A percentile compares a stretch with the other conserved stretches of the same genome.
phyloP scores from a whole-genome alignment of 2,797 vertebrate species.

The Dromococcyx pavoninus region DNA sequence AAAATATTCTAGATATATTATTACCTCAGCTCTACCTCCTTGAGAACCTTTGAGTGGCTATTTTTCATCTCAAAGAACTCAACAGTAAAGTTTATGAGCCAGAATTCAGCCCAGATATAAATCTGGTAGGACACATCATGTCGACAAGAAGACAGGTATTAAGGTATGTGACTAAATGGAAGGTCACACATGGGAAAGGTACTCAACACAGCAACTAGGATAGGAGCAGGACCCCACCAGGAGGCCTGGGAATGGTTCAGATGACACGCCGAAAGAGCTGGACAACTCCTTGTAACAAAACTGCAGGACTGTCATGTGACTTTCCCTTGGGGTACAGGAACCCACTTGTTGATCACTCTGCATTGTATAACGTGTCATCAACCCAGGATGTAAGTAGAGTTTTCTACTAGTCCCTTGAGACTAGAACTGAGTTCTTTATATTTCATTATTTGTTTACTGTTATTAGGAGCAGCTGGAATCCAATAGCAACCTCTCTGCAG shows the following conservation, averaged over 20 bases:
- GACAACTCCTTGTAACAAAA: background rate
- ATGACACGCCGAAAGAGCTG: background rate
- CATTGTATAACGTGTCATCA: background rate
- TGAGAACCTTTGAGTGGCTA: background rate
- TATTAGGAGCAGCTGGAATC: background rate
- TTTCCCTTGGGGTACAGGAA: background rate
- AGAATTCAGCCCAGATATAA: background rate
- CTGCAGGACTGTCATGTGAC: background rate
- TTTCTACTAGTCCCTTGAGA: background rate
- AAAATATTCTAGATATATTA: background rate
- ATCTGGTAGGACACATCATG: background rate
- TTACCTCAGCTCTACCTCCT: background rate
- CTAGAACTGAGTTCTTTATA: background rate
- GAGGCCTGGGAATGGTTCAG: background rate
- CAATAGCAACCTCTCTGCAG: background rate
- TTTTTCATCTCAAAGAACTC: background rate
- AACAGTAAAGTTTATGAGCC: background rate
- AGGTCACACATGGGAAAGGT: background rate
- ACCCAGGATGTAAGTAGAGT: background rate
- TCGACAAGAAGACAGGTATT: background rate
- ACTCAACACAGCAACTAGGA: background rate
- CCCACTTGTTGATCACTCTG: background rate
- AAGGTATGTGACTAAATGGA: background rate
- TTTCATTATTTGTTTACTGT: background rate
- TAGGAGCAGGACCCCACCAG: background rate